Evolutionary conservation across 2,797 vertebrate genomes (phyloP).

Genomic region (Manis crassicaudata): DNA sequence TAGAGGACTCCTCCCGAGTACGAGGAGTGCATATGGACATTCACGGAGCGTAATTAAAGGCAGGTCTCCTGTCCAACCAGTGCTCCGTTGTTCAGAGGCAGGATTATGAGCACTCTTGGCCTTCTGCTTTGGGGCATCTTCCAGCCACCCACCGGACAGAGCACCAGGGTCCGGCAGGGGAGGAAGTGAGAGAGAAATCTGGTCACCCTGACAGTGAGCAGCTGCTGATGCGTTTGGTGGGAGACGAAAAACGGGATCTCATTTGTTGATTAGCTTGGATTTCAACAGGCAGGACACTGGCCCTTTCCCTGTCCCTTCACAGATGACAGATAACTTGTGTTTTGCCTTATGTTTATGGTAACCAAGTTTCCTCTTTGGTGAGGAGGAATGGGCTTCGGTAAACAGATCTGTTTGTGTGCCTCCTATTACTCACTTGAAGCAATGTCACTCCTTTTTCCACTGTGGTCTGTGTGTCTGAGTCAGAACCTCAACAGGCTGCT

Average conservation of each 20-base stretch:
- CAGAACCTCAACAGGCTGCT: constrained; percentile 83
- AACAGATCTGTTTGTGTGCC: constrained; percentile 84
- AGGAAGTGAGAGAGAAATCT: background rate
- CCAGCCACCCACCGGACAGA: background rate
- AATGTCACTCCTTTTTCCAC: constrained; percentile 85
- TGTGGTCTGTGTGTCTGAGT: constrained; percentile 85
- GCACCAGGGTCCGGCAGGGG: background rate
- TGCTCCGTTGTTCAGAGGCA: background rate
- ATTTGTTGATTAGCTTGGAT: background rate
- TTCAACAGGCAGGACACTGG: background rate
- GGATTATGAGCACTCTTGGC: background rate
- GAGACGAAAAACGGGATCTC: background rate
- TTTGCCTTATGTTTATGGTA: constrained; percentile 66
- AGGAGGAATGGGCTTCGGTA: constrained; percentile 82
- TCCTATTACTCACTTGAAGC: constrained; percentile 85
- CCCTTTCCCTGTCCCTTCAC: background rate
- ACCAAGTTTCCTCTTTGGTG: constrained; percentile 71
- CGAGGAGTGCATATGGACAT: background rate
- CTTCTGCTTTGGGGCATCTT: background rate
- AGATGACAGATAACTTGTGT: background rate
- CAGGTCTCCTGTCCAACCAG: background rate
- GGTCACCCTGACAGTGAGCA: background rate
- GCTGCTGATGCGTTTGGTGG: background rate
- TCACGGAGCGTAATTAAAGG: background rate
- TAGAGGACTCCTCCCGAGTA: background rate